phyloP scores from a whole-genome alignment of 2,113 vertebrate genomes.

The Leiothrix lutea region DNA sequence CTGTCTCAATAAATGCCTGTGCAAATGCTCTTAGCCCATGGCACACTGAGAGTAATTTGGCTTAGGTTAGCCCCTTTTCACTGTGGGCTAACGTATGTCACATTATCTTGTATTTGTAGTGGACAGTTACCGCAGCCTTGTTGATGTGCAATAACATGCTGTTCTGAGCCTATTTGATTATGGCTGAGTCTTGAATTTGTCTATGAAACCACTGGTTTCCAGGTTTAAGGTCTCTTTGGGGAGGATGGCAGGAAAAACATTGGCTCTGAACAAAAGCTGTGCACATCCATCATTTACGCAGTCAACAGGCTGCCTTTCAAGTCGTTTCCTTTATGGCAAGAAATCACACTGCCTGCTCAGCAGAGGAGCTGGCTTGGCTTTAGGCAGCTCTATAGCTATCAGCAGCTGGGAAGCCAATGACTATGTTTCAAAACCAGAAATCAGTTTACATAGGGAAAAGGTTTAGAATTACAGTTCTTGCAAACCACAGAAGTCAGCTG shows the following conservation, averaged over 20 bases:
- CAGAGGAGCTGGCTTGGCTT: conserved; percentile 21
- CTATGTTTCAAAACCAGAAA: conserved; percentile 6
- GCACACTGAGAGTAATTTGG: conserved; percentile 46
- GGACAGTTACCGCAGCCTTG: background rate
- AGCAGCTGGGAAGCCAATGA: conserved; percentile 2
- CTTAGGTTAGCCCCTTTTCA: conserved; percentile 36
- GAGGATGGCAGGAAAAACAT: background rate
- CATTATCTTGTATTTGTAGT: conserved; percentile 10
- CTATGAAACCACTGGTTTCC: background rate
- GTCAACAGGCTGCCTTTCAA: conserved; percentile 19
- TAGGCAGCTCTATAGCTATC: conserved; percentile 16
- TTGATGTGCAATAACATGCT: background rate
- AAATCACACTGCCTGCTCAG: conserved; percentile 27
- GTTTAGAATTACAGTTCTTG: background rate
- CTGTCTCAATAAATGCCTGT: conserved; percentile 40
- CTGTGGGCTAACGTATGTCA: conserved; percentile 39
- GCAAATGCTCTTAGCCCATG: conserved; percentile 37
- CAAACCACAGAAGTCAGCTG: background rate
- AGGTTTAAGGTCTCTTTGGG: conserved; percentile 20
- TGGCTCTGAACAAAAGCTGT: background rate
- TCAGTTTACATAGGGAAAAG: background rate
- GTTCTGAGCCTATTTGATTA: background rate
- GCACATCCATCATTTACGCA: background rate
- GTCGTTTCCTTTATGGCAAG: background rate
- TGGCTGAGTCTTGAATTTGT: background rate